phyloP scores from a whole-genome alignment of 2,888 invertebrate species.

The Parnassius smintheus region DNA sequence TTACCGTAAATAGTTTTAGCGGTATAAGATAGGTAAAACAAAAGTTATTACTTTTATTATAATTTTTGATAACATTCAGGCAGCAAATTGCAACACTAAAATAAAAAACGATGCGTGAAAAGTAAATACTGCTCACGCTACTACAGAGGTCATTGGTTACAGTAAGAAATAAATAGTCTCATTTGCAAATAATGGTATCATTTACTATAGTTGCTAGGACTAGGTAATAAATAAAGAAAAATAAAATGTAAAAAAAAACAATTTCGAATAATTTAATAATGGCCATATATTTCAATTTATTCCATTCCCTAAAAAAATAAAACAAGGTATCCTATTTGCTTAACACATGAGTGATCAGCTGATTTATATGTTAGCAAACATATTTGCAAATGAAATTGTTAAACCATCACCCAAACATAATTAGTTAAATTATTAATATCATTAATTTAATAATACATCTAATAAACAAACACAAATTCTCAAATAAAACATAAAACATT shows the following conservation, averaged over 20 bases:
- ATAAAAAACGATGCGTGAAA: slow-evolving; percentile 54
- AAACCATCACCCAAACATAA: slow-evolving; percentile 73
- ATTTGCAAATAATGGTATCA: slow-evolving; percentile 59
- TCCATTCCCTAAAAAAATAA: no score
- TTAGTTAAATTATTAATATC: slow-evolving; percentile 50
- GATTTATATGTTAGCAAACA: not conserved
- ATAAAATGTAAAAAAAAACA: not conserved
- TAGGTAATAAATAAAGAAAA: slow-evolving; percentile 11
- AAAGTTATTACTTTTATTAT: not conserved
- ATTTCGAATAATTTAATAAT: no score
- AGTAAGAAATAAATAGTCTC: slow-evolving; percentile 42
- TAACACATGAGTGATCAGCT: no score
- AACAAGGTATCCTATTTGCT: no score
- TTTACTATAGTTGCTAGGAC: slow-evolving; percentile 1
- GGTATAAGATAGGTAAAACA: not conserved
- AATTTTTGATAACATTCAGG: slow-evolving; percentile 39
- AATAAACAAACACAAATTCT: slow-evolving; percentile 38
- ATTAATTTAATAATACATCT: slow-evolving; percentile 36
- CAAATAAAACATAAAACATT: slow-evolving; percentile 26
- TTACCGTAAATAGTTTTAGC: no score
- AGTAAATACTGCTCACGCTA: slow-evolving; percentile 73
- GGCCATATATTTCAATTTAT: no score
- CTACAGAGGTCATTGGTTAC: slow-evolving; percentile 69
- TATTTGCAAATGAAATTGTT: slow-evolving; percentile 67
- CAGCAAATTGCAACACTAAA: slow-evolving; percentile 47